Evolutionary conservation across 2,113 vertebrate genomes (phyloP).

Genomic region (Notothenia rossii): DNA sequence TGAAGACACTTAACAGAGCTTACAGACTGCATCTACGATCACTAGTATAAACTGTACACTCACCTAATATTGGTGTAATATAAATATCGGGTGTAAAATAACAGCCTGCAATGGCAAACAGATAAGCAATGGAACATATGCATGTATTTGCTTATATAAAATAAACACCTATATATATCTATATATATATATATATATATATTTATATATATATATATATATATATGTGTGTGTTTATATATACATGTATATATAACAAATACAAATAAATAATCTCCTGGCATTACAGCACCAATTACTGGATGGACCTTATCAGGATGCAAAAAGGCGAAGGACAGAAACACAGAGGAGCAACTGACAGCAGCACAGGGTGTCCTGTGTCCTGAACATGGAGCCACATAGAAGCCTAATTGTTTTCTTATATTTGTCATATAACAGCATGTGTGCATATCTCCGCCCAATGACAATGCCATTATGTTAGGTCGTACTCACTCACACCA

Average conservation of each 20-base stretch:
- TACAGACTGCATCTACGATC: too few relatives aligned
- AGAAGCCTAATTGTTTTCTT: conserved; percentile 8
- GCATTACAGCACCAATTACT: not conserved
- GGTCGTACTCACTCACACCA: conserved; percentile 56
- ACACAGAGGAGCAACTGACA: not conserved
- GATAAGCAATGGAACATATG: too few relatives aligned
- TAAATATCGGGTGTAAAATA: too few relatives aligned
- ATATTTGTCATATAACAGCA: conserved; percentile 9
- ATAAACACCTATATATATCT: too few relatives aligned
- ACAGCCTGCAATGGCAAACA: too few relatives aligned
- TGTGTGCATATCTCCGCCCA: conserved; percentile 32
- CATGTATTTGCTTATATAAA: too few relatives aligned
- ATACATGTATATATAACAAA: not conserved
- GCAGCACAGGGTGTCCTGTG: not conserved
- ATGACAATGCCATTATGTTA: conserved; percentile 43
- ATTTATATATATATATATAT: too few relatives aligned
- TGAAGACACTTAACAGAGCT: too few relatives aligned
- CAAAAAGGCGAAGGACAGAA: not conserved
- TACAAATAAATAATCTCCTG: not conserved
- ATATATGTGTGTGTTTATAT: too few relatives aligned
- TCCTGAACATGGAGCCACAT: not conserved
- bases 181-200: too few relatives aligned
- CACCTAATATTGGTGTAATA: too few relatives aligned
- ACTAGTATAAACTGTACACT: too few relatives aligned
- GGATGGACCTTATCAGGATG: not conserved